Conservation (phyloP, 2,888 invertebrate genomes). For the Diloba caeruleocephala region DNA sequence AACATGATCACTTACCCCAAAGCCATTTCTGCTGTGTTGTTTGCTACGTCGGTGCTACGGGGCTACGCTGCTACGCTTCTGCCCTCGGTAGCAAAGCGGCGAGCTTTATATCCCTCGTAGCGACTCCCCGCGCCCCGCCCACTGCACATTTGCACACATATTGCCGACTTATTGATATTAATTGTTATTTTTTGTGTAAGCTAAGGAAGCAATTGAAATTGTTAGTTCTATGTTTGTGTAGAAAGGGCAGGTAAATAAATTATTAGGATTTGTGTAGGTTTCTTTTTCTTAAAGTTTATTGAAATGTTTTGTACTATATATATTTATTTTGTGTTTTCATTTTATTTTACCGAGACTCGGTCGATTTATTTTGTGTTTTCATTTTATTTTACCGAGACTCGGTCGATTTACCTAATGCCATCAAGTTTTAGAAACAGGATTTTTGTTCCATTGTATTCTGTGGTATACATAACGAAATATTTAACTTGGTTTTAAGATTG, state of each 20-base stretch:
- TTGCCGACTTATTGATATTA: constrained; percentile 59
- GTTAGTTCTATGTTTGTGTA: constrained; percentile 26
- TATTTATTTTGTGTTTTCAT: too few species aligned
- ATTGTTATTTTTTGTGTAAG: constrained; percentile 58
- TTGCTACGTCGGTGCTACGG: constrained; percentile 48
- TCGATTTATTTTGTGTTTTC: too few species aligned
- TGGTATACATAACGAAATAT: too few species aligned
- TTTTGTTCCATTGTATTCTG: too few species aligned
- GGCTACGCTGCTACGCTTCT: constrained; percentile 66
- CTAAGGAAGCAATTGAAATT: constrained; percentile 27
- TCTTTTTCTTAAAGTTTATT: too few species aligned
- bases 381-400: too few species aligned
- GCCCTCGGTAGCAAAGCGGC: constrained; percentile 63
- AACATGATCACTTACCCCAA: constrained; percentile 50
- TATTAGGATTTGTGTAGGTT: constrained; percentile 5
- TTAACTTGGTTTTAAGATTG: too few species aligned
- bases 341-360: too few species aligned
- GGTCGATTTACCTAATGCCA: too few species aligned
- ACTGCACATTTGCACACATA: constrained; percentile 55
- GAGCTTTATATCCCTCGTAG: constrained; percentile 72
- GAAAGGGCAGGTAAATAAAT: constrained; percentile 16
- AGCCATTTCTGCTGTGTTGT: constrained; percentile 57
- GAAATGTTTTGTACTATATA: too few species aligned
- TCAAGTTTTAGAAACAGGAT: too few species aligned
- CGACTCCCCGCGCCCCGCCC: constrained; percentile 67